Percentiles rank a stretch among this genome's conserved stretches.
Conservation (phyloP, 1,140 invertebrate species). For the Ganaspis sp. region DNA sequence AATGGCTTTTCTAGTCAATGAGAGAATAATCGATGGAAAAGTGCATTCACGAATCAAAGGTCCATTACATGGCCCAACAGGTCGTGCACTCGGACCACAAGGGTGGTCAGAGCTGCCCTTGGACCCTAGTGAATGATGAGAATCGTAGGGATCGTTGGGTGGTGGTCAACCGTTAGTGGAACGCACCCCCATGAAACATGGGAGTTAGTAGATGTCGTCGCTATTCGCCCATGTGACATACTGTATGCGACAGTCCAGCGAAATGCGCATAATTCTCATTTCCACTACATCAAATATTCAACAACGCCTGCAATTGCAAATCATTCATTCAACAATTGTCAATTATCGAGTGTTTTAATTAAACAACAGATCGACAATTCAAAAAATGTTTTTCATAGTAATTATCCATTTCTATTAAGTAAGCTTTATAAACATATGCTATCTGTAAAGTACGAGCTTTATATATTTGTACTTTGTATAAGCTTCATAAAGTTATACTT, state of each 20-base stretch:
- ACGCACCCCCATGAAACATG: conserved; percentile 38
- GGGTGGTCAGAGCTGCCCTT: conserved; percentile 32
- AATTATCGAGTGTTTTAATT: background rate
- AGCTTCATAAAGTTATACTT: too few species aligned
- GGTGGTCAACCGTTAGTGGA: conserved; percentile 45
- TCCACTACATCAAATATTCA: conserved; percentile 17
- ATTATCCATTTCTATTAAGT: too few species aligned
- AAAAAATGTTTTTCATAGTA: too few species aligned
- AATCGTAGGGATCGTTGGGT: conserved; percentile 34
- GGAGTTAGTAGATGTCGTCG: conserved; percentile 30
- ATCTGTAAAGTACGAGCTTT: too few species aligned
- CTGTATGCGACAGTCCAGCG: conserved; percentile 1
- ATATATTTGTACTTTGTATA: too few species aligned
- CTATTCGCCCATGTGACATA: conserved; percentile 14
- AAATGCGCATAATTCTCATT: conserved; percentile 29
- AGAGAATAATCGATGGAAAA: conserved; percentile 39
- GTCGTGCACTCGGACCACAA: conserved; percentile 36
- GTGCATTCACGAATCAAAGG: conserved; percentile 36
- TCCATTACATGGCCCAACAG: conserved; percentile 37
- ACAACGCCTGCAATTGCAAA: background rate
- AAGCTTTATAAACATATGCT: too few species aligned
- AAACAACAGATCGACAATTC: background rate
- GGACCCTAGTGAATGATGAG: conserved; percentile 39
- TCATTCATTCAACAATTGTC: background rate
- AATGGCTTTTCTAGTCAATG: background rate